These are phyloP conservation scores for Cepphus grylle DNA, from an alignment of 2,113 vertebrate species.

Conservation along the genomic window DNA sequence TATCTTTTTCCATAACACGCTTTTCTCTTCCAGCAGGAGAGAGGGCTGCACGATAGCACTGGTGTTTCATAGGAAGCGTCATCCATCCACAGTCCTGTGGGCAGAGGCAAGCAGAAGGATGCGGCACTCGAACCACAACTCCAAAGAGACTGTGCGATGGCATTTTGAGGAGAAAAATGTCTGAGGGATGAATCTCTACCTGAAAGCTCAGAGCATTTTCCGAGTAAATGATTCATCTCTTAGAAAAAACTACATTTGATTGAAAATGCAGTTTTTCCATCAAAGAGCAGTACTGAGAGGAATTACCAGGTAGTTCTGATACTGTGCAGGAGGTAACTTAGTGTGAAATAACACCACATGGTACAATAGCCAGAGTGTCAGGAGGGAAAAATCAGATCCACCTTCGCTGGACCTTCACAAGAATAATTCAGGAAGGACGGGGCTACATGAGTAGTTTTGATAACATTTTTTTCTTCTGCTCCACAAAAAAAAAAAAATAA, in stretches of 20 bases:
- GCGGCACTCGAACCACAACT: background rate
- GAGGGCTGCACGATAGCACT: background rate
- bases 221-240: background rate
- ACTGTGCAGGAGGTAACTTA: background rate
- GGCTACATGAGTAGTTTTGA: background rate
- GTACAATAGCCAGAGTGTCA: background rate
- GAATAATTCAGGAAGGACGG: background rate
- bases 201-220: background rate
- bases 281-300: background rate
- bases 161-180: background rate
- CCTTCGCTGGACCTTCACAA: background rate
- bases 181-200: background rate
- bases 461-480: background rate
- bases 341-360: background rate
- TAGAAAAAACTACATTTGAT: background rate
- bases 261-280: background rate
- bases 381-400: background rate
- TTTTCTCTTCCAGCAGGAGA: background rate
- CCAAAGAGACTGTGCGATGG: background rate
- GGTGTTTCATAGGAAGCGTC: background rate
- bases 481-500: background rate
- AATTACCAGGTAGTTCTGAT: background rate
- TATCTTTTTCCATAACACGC: background rate
- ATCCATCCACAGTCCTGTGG: background rate
- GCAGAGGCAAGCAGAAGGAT: background rate